phyloP scores from a whole-genome alignment of 2,113 vertebrate species.

The Turdus rufiventris region DNA sequence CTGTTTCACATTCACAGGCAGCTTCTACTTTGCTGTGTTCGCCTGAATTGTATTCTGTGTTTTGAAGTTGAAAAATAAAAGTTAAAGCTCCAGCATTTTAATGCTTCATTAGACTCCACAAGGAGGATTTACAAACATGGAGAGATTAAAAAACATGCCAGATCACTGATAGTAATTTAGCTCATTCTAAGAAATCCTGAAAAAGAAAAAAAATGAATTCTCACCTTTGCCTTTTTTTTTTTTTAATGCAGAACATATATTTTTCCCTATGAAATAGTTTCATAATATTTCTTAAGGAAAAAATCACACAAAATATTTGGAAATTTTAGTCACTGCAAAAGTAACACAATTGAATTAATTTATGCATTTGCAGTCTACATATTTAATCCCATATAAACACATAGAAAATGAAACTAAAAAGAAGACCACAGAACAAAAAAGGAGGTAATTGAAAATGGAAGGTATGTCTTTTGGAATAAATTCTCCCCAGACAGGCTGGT shows the following conservation, averaged over 20 bases:
- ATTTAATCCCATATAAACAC: not conserved
- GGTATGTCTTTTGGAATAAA: not conserved
- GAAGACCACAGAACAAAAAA: not conserved
- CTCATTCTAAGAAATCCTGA: not conserved
- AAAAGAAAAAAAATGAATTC: not conserved
- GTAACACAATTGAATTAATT: not conserved
- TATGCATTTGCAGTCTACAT: not conserved
- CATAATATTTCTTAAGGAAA: not conserved
- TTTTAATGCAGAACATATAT: not conserved
- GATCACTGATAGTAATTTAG: not conserved
- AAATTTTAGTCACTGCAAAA: not conserved
- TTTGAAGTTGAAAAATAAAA: constrained; percentile 5
- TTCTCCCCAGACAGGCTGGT: not conserved
- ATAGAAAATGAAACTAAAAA: constrained; percentile 2
- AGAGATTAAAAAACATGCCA: not conserved
- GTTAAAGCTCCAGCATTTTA: not conserved
- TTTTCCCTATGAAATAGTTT: not conserved
- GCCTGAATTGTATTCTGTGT: not conserved
- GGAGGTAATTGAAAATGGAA: not conserved
- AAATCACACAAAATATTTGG: not conserved
- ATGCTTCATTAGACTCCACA: not conserved
- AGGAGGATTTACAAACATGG: not conserved
- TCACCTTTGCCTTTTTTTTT: not conserved
- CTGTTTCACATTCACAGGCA: constrained; percentile 78
- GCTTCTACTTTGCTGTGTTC: not conserved